Percentiles rank a stretch among this genome's conserved stretches.
Conservation (phyloP, 2,888 invertebrate species). For the Chrysolina oricalcia region DNA sequence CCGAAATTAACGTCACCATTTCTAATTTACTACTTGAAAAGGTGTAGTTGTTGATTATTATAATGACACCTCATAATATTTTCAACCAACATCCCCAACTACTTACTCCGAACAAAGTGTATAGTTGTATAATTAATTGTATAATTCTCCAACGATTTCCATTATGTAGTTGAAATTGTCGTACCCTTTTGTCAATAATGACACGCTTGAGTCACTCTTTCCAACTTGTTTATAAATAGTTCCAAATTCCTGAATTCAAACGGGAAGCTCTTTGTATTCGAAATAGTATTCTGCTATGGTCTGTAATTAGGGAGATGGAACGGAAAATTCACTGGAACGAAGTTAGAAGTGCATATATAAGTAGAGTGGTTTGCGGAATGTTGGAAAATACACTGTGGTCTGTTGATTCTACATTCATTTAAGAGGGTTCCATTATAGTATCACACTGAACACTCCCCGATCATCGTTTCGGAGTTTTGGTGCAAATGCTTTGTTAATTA, state of each 20-base stretch:
- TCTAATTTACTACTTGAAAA: no score
- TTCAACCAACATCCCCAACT: no score
- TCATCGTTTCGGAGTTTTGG: not conserved
- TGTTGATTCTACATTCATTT: slow-evolving; percentile 7
- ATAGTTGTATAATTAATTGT: no score
- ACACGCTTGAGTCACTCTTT: not conserved
- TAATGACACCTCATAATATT: no score
- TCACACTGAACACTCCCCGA: not conserved
- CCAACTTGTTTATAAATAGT: not conserved
- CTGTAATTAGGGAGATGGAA: not conserved
- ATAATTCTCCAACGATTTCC: no score
- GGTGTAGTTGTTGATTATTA: no score
- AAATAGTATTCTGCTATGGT: not conserved
- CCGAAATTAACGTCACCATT: no score
- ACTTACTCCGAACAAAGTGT: no score
- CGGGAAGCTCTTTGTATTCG: not conserved
- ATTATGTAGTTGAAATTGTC: not conserved
- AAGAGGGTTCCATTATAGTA: not conserved
- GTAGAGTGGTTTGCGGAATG: slow-evolving; percentile 5
- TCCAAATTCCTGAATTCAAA: slow-evolving; percentile 2
- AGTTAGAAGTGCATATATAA: slow-evolving; percentile 9
- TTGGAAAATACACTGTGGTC: slow-evolving; percentile 5
- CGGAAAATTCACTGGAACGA: slow-evolving; percentile 1
- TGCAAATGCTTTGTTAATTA: not conserved
- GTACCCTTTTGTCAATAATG: not conserved